Evolutionary conservation across 2,113 vertebrate genomes (phyloP), one percentile per base, ranked within the genome.

Genomic region (Furnarius figulus): DNA sequence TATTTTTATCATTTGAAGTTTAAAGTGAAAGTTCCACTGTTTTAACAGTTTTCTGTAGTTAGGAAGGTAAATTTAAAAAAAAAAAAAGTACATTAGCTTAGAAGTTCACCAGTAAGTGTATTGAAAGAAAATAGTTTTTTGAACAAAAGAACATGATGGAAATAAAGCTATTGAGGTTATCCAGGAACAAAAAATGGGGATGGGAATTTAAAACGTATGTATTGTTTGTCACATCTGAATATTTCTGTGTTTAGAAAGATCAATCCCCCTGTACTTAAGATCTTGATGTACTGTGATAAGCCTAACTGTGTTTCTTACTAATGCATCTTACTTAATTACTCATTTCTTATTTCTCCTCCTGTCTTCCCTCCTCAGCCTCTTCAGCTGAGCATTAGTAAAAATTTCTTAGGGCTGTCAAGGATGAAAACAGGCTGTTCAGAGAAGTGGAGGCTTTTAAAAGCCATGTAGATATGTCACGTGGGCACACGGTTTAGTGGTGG

Each of bases 1-100:
- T 53, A 37, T 49, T 92, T 77, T 59, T 89, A 67, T 52, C 7
- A 61, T 78, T 82, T 91, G 12, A 89, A 87, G 33, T 40, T 62
- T 72, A 39, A 89, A 95, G 67, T 33, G 27, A n/a, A 87, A 80
- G 72, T 71, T 87, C 13, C 33, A 46, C 25, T 21, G 37, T 67
- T 18, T 62, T 84, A 95, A 56, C 21, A 55, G 14, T 53, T 86
- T 70, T 77, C 31, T 49, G 39, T 39, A 71, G 59, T n/a, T 82
- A 4, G 3, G 24, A 68, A 15, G 24, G 21, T 42, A 63, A 55
- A 63, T 50, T 70, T 39, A 53, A 68, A 52, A 71, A 12, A 35
- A 56, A 8, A 1, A 40, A 40, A 59, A 53, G 12, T 37, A 7
- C 8, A 24, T 21, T 65, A 58, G 31, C 61, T 80, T n/a, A 62